Conservation (phyloP, 1,140 invertebrate species). For the Camponotus floridanus region DNA sequence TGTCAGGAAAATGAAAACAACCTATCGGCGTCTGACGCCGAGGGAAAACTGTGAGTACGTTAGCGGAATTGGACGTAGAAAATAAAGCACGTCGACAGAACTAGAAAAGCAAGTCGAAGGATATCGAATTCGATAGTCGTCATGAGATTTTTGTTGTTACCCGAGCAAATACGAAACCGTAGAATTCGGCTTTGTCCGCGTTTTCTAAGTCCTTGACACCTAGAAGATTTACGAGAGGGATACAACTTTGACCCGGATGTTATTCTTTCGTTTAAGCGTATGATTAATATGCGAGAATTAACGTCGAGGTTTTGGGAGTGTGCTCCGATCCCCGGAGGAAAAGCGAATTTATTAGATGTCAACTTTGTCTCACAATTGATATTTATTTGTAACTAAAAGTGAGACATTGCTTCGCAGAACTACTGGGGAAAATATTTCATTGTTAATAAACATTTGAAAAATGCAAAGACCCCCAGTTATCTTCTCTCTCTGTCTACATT, state of each 20-base stretch:
- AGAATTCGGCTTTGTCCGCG: slow-evolving; percentile 24
- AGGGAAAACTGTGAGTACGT: background rate
- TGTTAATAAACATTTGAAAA: slow-evolving; percentile 7
- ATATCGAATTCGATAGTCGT: slow-evolving; percentile 32
- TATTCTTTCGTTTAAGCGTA: slow-evolving; percentile 47
- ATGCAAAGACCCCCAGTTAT: background rate
- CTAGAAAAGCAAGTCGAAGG: background rate
- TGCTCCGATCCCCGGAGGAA: slow-evolving; percentile 5
- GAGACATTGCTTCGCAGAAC: slow-evolving; percentile 8
- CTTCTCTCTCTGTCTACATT: background rate
- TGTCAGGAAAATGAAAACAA: slow-evolving; percentile 45
- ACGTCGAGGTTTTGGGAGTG: slow-evolving; percentile 25
- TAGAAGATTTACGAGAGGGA: slow-evolving; percentile 36
- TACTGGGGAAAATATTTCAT: background rate
- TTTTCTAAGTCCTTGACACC: slow-evolving; percentile 21
- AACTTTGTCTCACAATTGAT: slow-evolving; percentile 36
- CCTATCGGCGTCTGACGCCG: background rate
- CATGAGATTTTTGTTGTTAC: background rate
- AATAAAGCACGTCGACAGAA: slow-evolving; percentile 24
- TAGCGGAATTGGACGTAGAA: slow-evolving; percentile 1
- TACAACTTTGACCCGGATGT: slow-evolving; percentile 42
- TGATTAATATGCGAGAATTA: slow-evolving; percentile 54
- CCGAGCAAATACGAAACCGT: slow-evolving; percentile 12
- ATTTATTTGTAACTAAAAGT: slow-evolving; percentile 48
- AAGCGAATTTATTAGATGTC: slow-evolving; percentile 44